These are phyloP conservation scores for Clamator glandarius DNA, from an alignment of 2,797 vertebrate genomes.

Conservation along the genomic window DNA sequence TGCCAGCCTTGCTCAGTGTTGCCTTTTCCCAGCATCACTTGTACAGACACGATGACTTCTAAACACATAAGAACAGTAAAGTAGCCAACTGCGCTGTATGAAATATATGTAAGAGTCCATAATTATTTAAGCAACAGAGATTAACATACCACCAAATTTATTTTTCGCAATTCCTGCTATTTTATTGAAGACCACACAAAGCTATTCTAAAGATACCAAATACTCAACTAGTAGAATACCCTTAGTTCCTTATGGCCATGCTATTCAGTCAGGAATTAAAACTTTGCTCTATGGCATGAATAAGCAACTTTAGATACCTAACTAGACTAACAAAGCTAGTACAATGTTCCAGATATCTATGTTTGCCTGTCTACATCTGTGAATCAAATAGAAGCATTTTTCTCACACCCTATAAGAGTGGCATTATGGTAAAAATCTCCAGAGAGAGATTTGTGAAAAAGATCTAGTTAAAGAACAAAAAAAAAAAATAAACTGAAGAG, in stretches of 20 bases:
- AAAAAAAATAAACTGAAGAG: background rate
- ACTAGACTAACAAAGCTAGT: background rate
- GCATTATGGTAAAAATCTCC: background rate
- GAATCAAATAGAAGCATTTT: background rate
- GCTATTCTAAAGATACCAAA: background rate
- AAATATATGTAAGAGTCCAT: background rate
- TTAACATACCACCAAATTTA: background rate
- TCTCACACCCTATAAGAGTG: background rate
- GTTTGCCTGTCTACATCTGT: background rate
- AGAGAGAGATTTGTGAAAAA: background rate
- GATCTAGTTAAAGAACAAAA: background rate
- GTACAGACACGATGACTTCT: background rate
- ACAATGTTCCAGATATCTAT: background rate
- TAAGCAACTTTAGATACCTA: background rate
- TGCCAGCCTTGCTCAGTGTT: background rate
- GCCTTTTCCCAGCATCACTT: background rate
- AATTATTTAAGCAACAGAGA: background rate
- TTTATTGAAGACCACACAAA: background rate
- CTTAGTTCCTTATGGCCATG: background rate
- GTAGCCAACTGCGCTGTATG: accelerated
- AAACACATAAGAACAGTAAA: background rate
- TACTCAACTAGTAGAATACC: background rate
- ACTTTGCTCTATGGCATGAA: background rate
- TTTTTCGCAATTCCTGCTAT: background rate
- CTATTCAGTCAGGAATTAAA: background rate